Conservation (phyloP, 2,797 vertebrate genomes). For the Thamnophis elegans region DNA sequence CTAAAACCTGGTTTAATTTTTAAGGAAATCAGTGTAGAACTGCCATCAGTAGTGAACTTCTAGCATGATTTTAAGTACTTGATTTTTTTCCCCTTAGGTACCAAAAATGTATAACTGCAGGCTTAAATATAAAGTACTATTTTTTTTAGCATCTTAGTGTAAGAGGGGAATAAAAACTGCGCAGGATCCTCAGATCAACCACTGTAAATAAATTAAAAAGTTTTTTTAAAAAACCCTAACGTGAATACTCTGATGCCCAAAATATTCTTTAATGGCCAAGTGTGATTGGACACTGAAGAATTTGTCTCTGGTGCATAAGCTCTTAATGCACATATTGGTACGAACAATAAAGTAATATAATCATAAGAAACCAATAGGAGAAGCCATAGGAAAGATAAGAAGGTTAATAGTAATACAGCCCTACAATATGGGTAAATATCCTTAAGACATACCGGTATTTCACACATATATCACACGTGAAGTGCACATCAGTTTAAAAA, state of each 20-base stretch:
- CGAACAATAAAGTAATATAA: no score
- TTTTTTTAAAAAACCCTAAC: neutral
- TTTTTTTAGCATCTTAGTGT: neutral
- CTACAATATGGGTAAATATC: no score
- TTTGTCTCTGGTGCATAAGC: no score
- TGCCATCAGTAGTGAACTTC: neutral
- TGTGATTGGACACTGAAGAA: no score
- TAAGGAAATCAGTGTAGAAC: neutral
- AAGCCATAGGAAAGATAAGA: no score
- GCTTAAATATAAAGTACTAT: neutral
- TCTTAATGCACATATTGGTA: no score
- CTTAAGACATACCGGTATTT: no score
- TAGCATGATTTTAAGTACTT: neutral
- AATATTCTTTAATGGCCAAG: no score
- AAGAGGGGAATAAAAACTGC: neutral
- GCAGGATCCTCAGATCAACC: neutral
- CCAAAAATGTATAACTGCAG: neutral
- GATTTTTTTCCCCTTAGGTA: neutral
- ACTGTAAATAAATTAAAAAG: neutral
- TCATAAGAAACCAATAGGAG: no score
- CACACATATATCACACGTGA: no score
- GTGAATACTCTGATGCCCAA: neutral
- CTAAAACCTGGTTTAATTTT: neutral
- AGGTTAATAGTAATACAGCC: no score
- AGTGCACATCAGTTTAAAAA: no score